A percentile compares a stretch with the other conserved stretches of the same genome.
phyloP scores from a whole-genome alignment of 2,888 invertebrate genomes.

The Plagiodera versicolora region DNA sequence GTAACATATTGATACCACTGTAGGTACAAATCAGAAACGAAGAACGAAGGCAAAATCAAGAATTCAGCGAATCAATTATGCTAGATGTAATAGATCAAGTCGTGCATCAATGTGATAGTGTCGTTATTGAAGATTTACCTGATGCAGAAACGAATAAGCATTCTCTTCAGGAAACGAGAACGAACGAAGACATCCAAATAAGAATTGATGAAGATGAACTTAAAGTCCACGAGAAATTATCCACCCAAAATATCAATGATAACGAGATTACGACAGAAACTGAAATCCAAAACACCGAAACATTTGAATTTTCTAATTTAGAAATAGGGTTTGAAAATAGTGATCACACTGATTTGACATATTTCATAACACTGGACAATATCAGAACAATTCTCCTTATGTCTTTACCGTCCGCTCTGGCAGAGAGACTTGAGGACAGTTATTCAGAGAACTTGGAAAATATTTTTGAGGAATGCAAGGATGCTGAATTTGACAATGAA shows the following conservation, averaged over 20 bases:
- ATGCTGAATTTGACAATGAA: slow-evolving; percentile 40
- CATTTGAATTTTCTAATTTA: slow-evolving; percentile 30
- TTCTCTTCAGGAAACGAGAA: neutral
- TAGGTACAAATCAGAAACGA: slow-evolving; percentile 17
- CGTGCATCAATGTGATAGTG: slow-evolving; percentile 42
- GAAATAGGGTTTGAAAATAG: slow-evolving; percentile 27
- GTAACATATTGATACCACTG: neutral
- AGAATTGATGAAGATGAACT: neutral
- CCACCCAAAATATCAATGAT: neutral
- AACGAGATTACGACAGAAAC: neutral
- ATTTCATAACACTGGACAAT: slow-evolving; percentile 44
- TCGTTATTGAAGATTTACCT: slow-evolving; percentile 39
- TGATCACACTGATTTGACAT: slow-evolving; percentile 28
- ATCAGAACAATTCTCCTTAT: slow-evolving; percentile 44
- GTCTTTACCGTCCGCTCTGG: slow-evolving; percentile 32
- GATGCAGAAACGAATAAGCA: slow-evolving; percentile 6
- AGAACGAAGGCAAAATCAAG: slow-evolving; percentile 23
- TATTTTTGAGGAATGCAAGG: slow-evolving; percentile 41
- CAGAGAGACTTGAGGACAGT: slow-evolving; percentile 40
- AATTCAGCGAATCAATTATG: slow-evolving; percentile 35
- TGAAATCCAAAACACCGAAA: neutral
- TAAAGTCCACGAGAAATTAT: neutral
- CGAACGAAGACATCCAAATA: neutral
- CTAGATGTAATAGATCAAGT: slow-evolving; percentile 38
- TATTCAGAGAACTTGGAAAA: slow-evolving; percentile 43